Base-by-base conservation (phyloP, 2,888 invertebrate genomes). In the Endotricha flammealis region DNA sequence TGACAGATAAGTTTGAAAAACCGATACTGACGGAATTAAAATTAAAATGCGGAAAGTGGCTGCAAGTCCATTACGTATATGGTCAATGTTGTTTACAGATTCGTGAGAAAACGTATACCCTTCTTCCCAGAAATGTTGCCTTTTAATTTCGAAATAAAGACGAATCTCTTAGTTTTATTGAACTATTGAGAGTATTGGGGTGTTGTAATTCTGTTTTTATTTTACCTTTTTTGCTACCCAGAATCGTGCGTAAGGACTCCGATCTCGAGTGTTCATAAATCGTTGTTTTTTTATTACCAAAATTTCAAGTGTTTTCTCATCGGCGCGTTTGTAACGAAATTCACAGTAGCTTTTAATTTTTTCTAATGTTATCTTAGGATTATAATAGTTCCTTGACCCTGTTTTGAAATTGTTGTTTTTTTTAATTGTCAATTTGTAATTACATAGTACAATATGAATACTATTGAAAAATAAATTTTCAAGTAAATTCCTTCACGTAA, bases 81-180 rank as follows among this genome's bases (percentile, higher is more conserved):
- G 6, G 20, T 20, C 20, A 2, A 20, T 20, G 20, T 20, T 20
- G 6, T 34, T 35, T 29, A 35, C 29, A 29, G 11, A 23, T 29
- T 35, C 81, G 81, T 82, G 82, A 81, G 83, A 83, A 80, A 74
- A 68, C 56, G 47, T 49, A 53, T 53, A 52, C 50, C 45, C 41
- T 55, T 53, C 53, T 83, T 83, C 83, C 63, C 42, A 73, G 83
- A 83, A 83, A 57, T 65, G 62, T 68, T 64, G 57, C 71, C 70
- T 72, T 78, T 79, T 76, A 77, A 79, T 76, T 78, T 71, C 64
- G 57, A 75, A 79, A 81, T 80, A 77, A 78, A 79, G 73, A 72
- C 71, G 69, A 70, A 72, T 69, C 67, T 23, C 70, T 66, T 66
- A 35, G 29, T 75, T 83, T 82, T 83, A 83, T 83, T 80, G 76